Evolutionary conservation across 2,113 vertebrate species (phyloP), one percentile per base, ranked within the genome.

Genomic region (Daphoenositta chrysoptera): DNA sequence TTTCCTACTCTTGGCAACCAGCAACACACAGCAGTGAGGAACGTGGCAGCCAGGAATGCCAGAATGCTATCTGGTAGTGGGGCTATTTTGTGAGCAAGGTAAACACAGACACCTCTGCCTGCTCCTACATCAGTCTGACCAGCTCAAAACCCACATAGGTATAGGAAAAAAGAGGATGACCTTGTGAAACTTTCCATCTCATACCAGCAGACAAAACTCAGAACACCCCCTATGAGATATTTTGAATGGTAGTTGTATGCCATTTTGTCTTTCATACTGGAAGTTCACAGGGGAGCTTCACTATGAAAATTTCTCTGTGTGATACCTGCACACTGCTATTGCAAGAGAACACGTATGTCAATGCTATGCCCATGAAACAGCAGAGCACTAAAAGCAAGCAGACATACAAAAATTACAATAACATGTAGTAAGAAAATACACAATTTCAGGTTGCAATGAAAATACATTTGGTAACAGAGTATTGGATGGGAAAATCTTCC

Each of bases 301-400:
- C 40, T 12, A 1, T 9, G 3, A 57, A 37, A 16, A 24, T 31
- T 47, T 70, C 51, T 65, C 10, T 37, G 7, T 4, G 30, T 35
- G 47, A 37, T 19, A 45, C 1, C 11, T 26, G 37, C 42, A 73
- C 30, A 5, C 6, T 37, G 33, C 48, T 47, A 22, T 5, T 68
- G 10, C 1, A 60, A 1, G 28, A 53, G 30, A 82, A 54, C 27
- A 19, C 2, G 0, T 3, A 9, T 3, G 1, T 31, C 85, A 54
- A 2, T 15, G 45, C 60, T 40, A 11, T 12, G 26, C 12, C 51
- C 2, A 0, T 3, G 11, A 30, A 77, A 39, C 2, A 3, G 26
- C 47, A 85, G 51, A 57, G 40, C 28, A 15, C 26, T 71, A 2
- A 2, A 23, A 19, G 21, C 33, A 86, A n/a, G 22, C 51, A 58